A percentile compares a stretch with the other conserved stretches of the same genome.
Conservation (phyloP, 2,113 vertebrate species). For the Rhea americana region DNA sequence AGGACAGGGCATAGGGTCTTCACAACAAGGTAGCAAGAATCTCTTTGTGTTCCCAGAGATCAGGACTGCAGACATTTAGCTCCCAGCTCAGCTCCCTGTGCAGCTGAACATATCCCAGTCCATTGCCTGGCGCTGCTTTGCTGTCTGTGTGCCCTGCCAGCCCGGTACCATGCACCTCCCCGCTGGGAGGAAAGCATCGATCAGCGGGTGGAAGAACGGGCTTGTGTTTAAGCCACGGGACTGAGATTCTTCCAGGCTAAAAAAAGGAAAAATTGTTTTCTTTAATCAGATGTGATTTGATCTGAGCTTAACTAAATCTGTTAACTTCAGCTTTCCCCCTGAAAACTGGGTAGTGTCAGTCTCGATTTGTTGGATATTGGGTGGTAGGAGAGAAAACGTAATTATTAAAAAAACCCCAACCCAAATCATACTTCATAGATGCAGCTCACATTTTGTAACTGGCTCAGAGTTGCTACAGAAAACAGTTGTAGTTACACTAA, state of each 20-base stretch:
- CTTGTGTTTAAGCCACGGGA: neutral
- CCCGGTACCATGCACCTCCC: fast-evolving
- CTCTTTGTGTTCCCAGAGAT: neutral
- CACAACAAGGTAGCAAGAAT: fast-evolving
- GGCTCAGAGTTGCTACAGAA: neutral
- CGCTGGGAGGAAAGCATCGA: fast-evolving
- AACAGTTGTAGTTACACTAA: neutral
- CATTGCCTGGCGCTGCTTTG: neutral
- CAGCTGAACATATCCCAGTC: fast-evolving
- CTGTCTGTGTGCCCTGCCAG: neutral
- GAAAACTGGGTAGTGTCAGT: neutral
- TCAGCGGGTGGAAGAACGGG: neutral
- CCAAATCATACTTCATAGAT: neutral
- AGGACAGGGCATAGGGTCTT: neutral
- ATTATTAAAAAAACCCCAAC: neutral
- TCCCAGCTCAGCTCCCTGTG: neutral
- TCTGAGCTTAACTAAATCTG: neutral
- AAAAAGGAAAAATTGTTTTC: neutral
- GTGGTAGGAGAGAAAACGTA: neutral
- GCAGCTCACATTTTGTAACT: neutral
- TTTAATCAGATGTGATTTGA: neutral
- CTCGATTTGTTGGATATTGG: neutral
- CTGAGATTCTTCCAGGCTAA: neutral
- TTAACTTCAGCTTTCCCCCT: neutral
- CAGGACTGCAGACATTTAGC: neutral